phyloP scores from a whole-genome alignment of 2,888 invertebrate species.

The Drosophila mimica region DNA sequence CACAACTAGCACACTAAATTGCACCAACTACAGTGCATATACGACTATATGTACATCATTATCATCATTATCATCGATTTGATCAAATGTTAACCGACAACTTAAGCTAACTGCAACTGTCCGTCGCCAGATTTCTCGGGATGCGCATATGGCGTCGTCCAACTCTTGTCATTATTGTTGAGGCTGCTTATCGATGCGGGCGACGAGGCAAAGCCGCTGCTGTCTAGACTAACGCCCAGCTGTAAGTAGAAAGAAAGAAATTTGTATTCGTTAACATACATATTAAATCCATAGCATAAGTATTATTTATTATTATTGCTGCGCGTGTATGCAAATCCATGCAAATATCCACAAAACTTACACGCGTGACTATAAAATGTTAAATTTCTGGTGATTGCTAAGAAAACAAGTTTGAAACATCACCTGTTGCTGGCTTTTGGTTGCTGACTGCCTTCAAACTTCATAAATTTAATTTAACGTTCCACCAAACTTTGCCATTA shows the following conservation, averaged over 20 bases:
- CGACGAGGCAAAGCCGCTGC: slow-evolving; percentile 69
- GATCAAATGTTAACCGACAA: slow-evolving; percentile 45
- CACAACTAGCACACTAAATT: slow-evolving; percentile 40
- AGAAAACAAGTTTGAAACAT: slow-evolving; percentile 48
- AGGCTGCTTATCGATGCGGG: slow-evolving; percentile 42
- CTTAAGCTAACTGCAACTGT: slow-evolving; percentile 51
- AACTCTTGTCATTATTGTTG: slow-evolving; percentile 34
- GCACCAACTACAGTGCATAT: slow-evolving; percentile 9
- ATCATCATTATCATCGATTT: slow-evolving; percentile 8
- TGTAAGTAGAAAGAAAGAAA: slow-evolving; percentile 50
- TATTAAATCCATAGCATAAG: slow-evolving; percentile 12
- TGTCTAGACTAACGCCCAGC: slow-evolving; percentile 67
- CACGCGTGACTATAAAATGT: slow-evolving; percentile 22
- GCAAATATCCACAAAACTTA: slow-evolving; percentile 16
- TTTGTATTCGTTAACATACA: slow-evolving; percentile 45
- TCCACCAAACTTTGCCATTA: slow-evolving; percentile 44
- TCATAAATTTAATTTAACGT: slow-evolving; percentile 48
- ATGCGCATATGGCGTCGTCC: slow-evolving; percentile 44
- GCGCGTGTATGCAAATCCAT: slow-evolving; percentile 30
- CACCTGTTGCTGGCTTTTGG: slow-evolving; percentile 22
- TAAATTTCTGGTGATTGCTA: background rate
- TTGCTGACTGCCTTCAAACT: slow-evolving; percentile 18
- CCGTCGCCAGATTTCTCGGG: slow-evolving; percentile 33
- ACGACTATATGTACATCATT: slow-evolving; percentile 23
- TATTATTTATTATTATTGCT: background rate